These are phyloP conservation scores for Crypturellus tataupa DNA, from an alignment of 2,797 vertebrate genomes.

Conservation along the genomic window DNA sequence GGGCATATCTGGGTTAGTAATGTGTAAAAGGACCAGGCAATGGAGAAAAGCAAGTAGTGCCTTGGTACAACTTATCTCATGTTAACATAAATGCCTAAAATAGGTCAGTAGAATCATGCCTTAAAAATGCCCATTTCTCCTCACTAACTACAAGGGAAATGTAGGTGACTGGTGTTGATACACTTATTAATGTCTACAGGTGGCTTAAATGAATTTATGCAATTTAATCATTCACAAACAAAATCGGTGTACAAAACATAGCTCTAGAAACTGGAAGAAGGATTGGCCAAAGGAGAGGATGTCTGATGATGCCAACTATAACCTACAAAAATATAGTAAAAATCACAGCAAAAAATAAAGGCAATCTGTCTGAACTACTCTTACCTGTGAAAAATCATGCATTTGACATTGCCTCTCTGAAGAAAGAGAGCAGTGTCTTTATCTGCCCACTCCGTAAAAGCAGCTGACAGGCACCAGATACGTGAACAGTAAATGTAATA, in stretches of 20 bases:
- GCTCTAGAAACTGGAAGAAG: background rate
- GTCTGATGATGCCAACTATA: background rate
- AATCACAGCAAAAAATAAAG: background rate
- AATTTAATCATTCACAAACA: background rate
- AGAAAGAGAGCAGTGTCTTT: background rate
- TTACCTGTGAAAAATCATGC: background rate
- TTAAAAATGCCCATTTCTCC: background rate
- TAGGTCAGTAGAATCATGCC: background rate
- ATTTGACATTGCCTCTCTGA: background rate
- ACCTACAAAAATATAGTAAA: background rate
- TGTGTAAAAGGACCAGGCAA: background rate
- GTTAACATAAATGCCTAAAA: background rate
- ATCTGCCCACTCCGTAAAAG: background rate
- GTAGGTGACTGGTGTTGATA: background rate
- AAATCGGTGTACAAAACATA: background rate
- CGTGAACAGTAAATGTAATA: background rate
- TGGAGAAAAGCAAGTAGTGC: background rate
- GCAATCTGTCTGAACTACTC: background rate
- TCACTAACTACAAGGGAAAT: background rate
- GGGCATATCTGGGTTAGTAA: background rate
- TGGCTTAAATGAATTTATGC: background rate
- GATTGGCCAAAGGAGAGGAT: background rate
- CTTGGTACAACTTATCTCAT: background rate
- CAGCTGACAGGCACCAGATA: background rate
- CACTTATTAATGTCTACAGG: background rate